Base-by-base conservation (phyloP, 2,888 invertebrate species). In the Tipula vernalis region DNA sequence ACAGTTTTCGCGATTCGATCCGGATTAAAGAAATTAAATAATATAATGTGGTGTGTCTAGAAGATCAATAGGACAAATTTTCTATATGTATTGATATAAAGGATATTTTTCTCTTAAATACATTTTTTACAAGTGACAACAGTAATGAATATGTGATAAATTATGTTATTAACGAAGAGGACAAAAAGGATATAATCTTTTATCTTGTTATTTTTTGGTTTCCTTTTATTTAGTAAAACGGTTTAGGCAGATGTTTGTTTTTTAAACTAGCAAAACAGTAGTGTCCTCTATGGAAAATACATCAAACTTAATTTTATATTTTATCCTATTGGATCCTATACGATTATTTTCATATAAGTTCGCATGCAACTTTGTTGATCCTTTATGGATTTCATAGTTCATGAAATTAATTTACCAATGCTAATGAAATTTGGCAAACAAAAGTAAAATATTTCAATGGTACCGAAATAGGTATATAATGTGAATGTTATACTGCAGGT, bases 1-100 rank as follows among this genome's bases (percentile, higher is more conserved):
- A 83, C 83, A 87, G 86, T 87, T 87, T 86, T 71, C 87, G 86
- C 86, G 85, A 87, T 87, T 87, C 42, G 87, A 15, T 86, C 84
- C 86, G 87, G 85, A 87, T 86, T 86, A 86, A 86, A n/a, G 36
- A 57, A 42, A 28, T 85, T 18, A 84, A 84, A 84, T 84, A 84
- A 71, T 71, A 28, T 71, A 51, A 71, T 71, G 3, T 71, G 28
- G 71, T 71, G 18, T 15, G 3, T 51, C 12, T 51, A 2, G 51
- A 71, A 10, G 71, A 71, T 28, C 71, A 71, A 71, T 71, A 71
- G 71, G 71, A 0, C 71, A 28, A 2, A 12, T 28, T 28, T 28
- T 28, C 28, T 57, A 39, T 57, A 6, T 6, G 5, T 57, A 0
- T 15, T 15, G 6, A 18, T 13, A 57, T 3, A 71, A 71, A 71